Evolutionary conservation across 2,797 vertebrate genomes (phyloP), one percentile per base, ranked within the genome.

Genomic region (Remorina albescens): DNA sequence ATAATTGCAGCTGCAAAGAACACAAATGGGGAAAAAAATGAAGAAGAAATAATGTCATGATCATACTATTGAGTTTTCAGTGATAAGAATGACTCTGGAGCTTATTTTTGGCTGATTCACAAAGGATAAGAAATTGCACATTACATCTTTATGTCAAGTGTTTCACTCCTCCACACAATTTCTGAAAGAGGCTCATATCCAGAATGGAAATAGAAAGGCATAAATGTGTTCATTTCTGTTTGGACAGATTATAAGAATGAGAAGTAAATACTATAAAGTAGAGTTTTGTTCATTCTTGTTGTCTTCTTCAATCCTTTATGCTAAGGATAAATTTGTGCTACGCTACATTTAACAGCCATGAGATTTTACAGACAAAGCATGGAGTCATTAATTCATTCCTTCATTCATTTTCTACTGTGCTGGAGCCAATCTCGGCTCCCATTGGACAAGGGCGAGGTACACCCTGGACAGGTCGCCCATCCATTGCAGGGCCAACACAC

Each of bases 1-100:
- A 71, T 76, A 72, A 83, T 85, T 79, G 51, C 50, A 36, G 55
- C 49, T 41, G 64, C 39, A 57, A 69, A 55, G 23, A 81, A 67
- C 54, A 66, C 34, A 61, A 56, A 69, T 8, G 8, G 34, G 71
- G 26, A 49, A 32, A 67, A 73, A 56, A 65, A 28, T 0, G 25
- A 41, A 34, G 34, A 47, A 63, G 42, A 56, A 23, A 9, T 19
- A 23, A 63, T 28, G 37, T 30, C 9, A 30, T 64, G 18, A 1
- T 55, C 37, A 42, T 26, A 7, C 54, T 15, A 8, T 10, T 13
- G 7, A 34, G 19, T 18, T 62, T 50, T 37, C 19, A 63, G 4
- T 0, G 5, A 1, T 25, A 8, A 8, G 37, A 49, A 50, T 4
- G 8, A 16, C 11, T 25, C 30, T 11, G 6, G 1, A 49, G 53